Conservation (phyloP, 2,797 vertebrate genomes). For the Galaxias olidus region DNA sequence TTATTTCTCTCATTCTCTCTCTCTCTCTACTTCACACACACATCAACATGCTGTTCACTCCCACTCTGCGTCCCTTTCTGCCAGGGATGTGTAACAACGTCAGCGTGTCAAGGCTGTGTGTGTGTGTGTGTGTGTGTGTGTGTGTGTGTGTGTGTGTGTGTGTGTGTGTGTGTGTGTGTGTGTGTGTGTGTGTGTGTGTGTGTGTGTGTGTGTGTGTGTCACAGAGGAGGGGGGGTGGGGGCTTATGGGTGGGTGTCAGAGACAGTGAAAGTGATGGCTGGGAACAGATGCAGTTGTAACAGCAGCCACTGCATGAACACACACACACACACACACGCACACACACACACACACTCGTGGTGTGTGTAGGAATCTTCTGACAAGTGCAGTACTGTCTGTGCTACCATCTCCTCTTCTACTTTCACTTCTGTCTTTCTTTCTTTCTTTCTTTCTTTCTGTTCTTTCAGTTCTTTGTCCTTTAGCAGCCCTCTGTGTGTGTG, state of each 20-base stretch:
- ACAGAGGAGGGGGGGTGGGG: conserved; percentile 13
- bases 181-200: conserved; percentile 22
- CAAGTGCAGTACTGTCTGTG: conserved; percentile 23
- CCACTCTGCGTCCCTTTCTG: conserved; percentile 39
- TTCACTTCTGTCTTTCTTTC: conserved; percentile 2
- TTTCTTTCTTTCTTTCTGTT: neutral
- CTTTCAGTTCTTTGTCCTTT: conserved; percentile 10
- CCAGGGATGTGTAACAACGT: conserved; percentile 64
- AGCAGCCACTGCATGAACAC: conserved; percentile 40
- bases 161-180: no score
- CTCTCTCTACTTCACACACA: no score
- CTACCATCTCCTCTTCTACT: neutral
- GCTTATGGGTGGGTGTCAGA: conserved; percentile 34
- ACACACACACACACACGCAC: conserved; percentile 8
- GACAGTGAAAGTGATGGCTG: conserved; percentile 62
- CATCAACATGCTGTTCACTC: neutral
- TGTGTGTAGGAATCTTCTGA: conserved; percentile 35
- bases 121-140: no score
- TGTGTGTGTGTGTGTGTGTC: conserved; percentile 21
- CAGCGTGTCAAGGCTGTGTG: no score
- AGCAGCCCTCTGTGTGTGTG: neutral
- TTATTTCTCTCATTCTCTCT: conserved; percentile 19
- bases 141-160: no score
- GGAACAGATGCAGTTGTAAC: conserved; percentile 70
- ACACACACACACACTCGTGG: neutral